phyloP scores from a whole-genome alignment of 2,797 vertebrate genomes.

The Thripadectes ignobilis region DNA sequence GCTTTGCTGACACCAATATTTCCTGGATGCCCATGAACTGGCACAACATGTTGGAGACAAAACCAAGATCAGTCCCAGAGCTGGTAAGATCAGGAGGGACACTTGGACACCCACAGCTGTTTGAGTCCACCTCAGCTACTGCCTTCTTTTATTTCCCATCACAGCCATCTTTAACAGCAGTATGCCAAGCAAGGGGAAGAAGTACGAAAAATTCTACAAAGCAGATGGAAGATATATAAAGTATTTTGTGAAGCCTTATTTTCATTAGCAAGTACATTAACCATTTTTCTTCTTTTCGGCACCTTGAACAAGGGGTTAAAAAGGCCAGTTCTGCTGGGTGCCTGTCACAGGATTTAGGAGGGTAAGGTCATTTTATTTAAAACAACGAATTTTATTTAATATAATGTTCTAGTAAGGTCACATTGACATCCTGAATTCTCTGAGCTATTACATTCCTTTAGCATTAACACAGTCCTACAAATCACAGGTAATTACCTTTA shows the following conservation, averaged over 20 bases:
- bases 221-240: not conserved
- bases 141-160: not conserved
- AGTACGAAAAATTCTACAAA: not conserved
- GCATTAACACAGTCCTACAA: not conserved
- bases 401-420: not conserved
- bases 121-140: not conserved
- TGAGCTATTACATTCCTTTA: not conserved
- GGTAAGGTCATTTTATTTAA: conserved; percentile 20
- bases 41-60: not conserved
- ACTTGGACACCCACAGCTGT: not conserved
- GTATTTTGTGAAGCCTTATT: not conserved
- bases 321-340: not conserved
- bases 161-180: not conserved
- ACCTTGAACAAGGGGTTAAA: not conserved
- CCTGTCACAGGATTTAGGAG: not conserved
- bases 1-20: not conserved
- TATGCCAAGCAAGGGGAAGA: not conserved
- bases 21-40: not conserved
- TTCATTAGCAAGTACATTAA: not conserved
- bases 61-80: not conserved
- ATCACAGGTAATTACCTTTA: not conserved
- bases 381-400: conserved; percentile 1
- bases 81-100: not conserved
- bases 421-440: conserved; percentile 3
- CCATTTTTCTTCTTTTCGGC: not conserved